Evolutionary conservation across 37 sponge, comb jelly and placozoan genomes (phyloP).

Genomic region (Halisarca cf. caerulea): DNA sequence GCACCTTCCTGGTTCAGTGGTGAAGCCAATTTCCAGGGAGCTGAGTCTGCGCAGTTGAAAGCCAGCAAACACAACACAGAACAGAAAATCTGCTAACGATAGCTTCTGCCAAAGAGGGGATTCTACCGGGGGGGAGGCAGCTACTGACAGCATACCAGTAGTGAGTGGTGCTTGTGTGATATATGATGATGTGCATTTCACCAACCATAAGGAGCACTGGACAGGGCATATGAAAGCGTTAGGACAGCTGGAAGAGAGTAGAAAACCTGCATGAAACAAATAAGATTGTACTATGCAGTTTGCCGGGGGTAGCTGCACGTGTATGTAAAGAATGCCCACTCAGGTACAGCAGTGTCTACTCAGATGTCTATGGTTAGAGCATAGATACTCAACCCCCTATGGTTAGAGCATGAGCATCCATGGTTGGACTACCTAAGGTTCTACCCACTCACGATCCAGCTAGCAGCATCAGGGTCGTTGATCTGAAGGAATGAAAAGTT

Average conservation of each 20-base stretch:
- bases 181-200: background rate
- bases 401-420: too few species aligned
- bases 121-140: background rate
- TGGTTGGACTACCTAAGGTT: too few species aligned
- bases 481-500: background rate
- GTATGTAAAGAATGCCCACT: too few species aligned
- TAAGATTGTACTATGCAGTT: too few species aligned
- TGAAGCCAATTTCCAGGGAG: background rate
- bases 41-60: background rate
- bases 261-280: background rate
- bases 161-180: background rate
- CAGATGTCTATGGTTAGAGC: too few species aligned
- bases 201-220: background rate
- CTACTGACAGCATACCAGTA: background rate
- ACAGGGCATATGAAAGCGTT: background rate
- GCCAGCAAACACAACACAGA: background rate
- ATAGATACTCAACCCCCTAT: too few species aligned
- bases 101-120: conserved; percentile 18
- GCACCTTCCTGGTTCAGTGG: background rate
- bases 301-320: too few species aligned
- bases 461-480: conserved; percentile 1
- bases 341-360: too few species aligned
- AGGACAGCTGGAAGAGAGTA: background rate
- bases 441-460: conserved; percentile 25
- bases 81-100: background rate